Evolutionary conservation across 2,113 vertebrate species (phyloP).

Genomic region (Podarcis cretensis): DNA sequence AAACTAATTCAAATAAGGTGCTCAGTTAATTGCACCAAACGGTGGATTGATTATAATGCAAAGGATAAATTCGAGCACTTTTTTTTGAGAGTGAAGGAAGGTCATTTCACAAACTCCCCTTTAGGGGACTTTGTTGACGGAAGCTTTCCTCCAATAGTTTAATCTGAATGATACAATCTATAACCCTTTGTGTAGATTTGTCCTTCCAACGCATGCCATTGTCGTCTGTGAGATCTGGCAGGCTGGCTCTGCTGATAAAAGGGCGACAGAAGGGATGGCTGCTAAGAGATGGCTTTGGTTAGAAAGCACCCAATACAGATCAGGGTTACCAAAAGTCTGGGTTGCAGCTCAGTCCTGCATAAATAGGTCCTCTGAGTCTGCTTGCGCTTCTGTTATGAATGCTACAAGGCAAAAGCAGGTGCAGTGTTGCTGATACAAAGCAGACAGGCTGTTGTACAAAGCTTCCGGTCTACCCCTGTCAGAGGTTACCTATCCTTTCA

Average conservation of each 20-base stretch:
- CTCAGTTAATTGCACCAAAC: constrained; percentile 18
- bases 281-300: constrained; percentile 41
- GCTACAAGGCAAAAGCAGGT: neutral
- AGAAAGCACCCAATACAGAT: constrained; percentile 14
- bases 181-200: constrained; percentile 66
- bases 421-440: neutral
- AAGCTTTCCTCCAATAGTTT: constrained; percentile 64
- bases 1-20: neutral
- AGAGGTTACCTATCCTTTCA: neutral
- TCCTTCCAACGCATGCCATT: constrained; percentile 60
- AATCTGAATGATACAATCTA: constrained; percentile 68
- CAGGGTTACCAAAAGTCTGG: constrained; percentile 37
- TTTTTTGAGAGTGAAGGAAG: constrained; percentile 44
- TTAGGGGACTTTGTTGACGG: constrained; percentile 68
- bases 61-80: neutral
- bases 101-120: constrained; percentile 35
- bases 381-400: constrained; percentile 4
- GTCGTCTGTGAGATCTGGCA: constrained; percentile 55
- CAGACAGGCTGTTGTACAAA: neutral
- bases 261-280: constrained; percentile 52
- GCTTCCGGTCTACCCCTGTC: no score
- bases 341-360: neutral
- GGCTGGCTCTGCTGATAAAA: constrained; percentile 53
- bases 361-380: neutral
- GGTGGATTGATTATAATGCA: constrained; percentile 40